Evolutionary conservation across 2,797 vertebrate species (phyloP).

Genomic region (Oreonectes daqikongensis): DNA sequence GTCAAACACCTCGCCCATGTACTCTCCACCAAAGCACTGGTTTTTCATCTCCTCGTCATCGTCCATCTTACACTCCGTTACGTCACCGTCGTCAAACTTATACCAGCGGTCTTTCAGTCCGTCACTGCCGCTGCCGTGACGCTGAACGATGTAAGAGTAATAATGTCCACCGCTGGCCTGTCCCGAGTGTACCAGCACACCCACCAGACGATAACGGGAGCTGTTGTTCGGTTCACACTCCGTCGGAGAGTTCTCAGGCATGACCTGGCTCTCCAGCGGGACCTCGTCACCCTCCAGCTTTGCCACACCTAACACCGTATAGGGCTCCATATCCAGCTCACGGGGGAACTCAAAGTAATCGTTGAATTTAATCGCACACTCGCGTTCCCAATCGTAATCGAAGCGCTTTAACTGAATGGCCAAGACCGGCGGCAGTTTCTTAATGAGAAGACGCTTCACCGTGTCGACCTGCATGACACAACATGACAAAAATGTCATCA

Average conservation of each 20-base stretch:
- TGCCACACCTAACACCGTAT: conserved; percentile 95
- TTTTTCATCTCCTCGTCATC: conserved; percentile 99
- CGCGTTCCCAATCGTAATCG: conserved; percentile 98
- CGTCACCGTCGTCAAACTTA: conserved; percentile 97
- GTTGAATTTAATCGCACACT: conserved; percentile 99
- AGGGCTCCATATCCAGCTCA: conserved; percentile 98
- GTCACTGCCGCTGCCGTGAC: conserved; percentile 83
- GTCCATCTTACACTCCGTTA: conserved; percentile 99
- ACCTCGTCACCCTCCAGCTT: conserved; percentile 94
- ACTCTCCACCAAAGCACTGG: conserved; percentile 98
- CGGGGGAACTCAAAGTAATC: conserved; percentile 99
- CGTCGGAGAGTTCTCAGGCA: conserved; percentile 89
- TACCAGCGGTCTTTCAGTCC: conserved; percentile 97
- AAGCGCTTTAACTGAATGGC: conserved; percentile 98
- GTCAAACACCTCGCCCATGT: conserved; percentile 99
- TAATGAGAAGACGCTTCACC: conserved; percentile 96
- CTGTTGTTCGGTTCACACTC: conserved; percentile 84
- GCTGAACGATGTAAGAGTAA: conserved; percentile 96
- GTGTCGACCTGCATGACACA: conserved; percentile 87
- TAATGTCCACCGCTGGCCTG: conserved; percentile 98
- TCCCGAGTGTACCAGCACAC: conserved; percentile 96
- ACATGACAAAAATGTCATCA: background rate
- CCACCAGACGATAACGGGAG: conserved; percentile 94
- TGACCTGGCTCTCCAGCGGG: conserved; percentile 94
- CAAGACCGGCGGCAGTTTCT: conserved; percentile 95